phyloP scores from a whole-genome alignment of 2,113 vertebrate genomes.

The Halichoerus grypus region DNA sequence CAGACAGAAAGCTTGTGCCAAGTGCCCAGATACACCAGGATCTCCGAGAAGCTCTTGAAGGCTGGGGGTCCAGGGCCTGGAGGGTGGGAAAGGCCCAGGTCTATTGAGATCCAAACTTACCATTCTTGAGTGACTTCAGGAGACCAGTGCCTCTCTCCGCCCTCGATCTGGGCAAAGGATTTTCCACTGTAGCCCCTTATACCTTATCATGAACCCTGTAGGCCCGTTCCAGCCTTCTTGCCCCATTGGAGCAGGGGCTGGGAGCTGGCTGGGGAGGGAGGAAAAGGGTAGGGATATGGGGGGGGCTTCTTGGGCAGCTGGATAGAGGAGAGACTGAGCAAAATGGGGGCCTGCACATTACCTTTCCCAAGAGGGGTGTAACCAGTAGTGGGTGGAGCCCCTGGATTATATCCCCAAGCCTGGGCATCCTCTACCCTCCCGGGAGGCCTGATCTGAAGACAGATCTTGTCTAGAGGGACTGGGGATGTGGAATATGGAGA shows the following conservation, averaged over 20 bases:
- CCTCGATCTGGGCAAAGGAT: background rate
- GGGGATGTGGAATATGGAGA: background rate
- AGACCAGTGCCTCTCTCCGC: background rate
- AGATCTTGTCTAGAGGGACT: background rate
- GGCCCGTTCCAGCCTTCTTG: background rate
- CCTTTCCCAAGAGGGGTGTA: background rate
- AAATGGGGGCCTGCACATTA: background rate
- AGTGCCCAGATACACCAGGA: background rate
- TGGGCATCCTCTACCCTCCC: background rate
- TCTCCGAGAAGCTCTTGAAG: background rate
- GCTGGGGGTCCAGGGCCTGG: too few species aligned
- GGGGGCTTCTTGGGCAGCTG: background rate
- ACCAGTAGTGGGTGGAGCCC: background rate
- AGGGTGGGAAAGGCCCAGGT: background rate
- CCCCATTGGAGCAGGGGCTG: background rate
- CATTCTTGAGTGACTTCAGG: background rate
- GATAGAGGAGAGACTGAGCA: background rate
- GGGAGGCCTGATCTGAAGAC: background rate
- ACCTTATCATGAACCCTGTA: rapidly evolving
- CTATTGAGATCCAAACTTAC: background rate
- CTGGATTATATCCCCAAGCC: background rate
- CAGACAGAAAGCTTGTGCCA: background rate
- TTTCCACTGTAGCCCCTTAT: background rate
- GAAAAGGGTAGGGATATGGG: rapidly evolving
- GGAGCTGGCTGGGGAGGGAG: background rate